Evolutionary conservation across 2,888 invertebrate genomes (phyloP), one percentile per base, ranked within the genome.

Genomic region (Metalampra italica): DNA sequence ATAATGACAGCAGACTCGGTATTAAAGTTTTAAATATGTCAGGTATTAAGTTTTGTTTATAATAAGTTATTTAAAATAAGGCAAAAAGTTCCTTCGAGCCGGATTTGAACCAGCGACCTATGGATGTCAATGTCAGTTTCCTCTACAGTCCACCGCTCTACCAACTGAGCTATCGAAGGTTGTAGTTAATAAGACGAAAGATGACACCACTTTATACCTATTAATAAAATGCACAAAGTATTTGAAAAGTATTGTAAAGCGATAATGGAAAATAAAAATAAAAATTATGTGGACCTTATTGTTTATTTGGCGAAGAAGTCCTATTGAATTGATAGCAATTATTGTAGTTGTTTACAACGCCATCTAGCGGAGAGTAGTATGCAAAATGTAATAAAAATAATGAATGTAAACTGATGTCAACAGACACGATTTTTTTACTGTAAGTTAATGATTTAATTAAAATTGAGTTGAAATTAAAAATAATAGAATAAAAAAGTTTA

Each of bases 31-130:
- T n/a, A n/a, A n/a, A n/a, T n/a, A n/a, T n/a, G n/a, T n/a, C n/a
- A n/a, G n/a, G n/a, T n/a, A n/a, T n/a, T n/a, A n/a, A n/a, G n/a
- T n/a, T n/a, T n/a, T n/a, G n/a, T n/a, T n/a, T n/a, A n/a, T n/a
- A n/a, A n/a, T n/a, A n/a, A n/a, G n/a, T n/a, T n/a, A n/a, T 22
- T 22, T 3, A 22, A 22, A 22, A 22, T 22, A 22, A 22, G 5
- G 14, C 54, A 57, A 60, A 57, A 49, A 14, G 53, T 41, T 90
- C 90, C 89, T 90, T 90, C 90, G 90, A 90, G 87, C 90, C 88
- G 90, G 90, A 90, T 90, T 90, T 90, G 90, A 90, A 90, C 90
- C 90, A 90, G 90, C 87, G 90, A 90, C 90, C 90, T 90, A 89
- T 89, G 90, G 89, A 90, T 90, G 9, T 12, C 85, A 44, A 14